Conservation (phyloP, 2,797 vertebrate species). For the Furcifer pardalis region DNA sequence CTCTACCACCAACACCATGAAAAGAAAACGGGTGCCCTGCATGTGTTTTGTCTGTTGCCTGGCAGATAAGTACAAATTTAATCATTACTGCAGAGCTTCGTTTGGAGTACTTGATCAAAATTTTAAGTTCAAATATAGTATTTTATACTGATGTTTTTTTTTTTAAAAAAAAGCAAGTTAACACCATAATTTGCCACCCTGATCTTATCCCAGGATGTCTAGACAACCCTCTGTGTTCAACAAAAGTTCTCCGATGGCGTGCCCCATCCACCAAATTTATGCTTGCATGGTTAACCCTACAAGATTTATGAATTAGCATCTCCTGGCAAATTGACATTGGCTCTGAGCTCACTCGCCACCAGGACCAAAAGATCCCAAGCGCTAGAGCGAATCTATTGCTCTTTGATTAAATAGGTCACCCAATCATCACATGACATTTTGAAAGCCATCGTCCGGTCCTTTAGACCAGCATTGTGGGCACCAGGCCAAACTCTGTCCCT, state of each 20-base stretch:
- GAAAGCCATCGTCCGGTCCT: constrained; percentile 11
- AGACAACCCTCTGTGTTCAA: background rate
- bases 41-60: background rate
- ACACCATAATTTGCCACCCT: background rate
- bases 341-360: constrained; percentile 37
- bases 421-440: background rate
- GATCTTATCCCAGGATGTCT: background rate
- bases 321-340: constrained; percentile 16
- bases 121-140: background rate
- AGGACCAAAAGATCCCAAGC: background rate
- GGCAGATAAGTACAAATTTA: constrained; percentile 7
- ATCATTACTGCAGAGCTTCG: background rate
- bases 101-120: constrained; percentile 26
- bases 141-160: background rate
- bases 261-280: constrained; percentile 27
- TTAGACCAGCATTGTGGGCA: background rate
- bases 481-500: background rate
- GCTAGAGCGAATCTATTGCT: constrained; percentile 28
- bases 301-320: constrained; percentile 43
- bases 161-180: background rate
- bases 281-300: constrained; percentile 43
- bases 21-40: constrained; percentile 23
- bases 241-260: background rate
- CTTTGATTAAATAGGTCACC: constrained; percentile 58
- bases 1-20: background rate